phyloP scores from a whole-genome alignment of 2,113 vertebrate species.

The Arenaria interpres region DNA sequence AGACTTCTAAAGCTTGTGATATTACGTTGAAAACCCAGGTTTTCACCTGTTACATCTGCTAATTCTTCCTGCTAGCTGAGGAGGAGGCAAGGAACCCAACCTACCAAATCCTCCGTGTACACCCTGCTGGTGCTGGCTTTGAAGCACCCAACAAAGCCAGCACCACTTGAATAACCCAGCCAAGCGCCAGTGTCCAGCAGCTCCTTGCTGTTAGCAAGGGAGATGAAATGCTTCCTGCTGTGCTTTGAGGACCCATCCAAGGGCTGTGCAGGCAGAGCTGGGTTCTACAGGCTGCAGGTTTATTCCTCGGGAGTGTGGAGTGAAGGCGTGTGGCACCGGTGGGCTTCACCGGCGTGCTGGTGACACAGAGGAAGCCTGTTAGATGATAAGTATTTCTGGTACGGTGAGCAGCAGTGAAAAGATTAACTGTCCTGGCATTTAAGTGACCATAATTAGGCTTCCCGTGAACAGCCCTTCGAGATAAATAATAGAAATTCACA shows the following conservation, averaged over 20 bases:
- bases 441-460: conserved; percentile 75
- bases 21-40: background rate
- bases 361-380: background rate
- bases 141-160: background rate
- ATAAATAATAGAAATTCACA: conserved; percentile 75
- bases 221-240: accelerated
- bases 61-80: background rate
- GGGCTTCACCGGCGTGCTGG: background rate
- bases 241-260: accelerated
- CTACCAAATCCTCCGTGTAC: background rate
- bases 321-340: background rate
- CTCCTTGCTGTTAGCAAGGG: background rate
- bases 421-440: conserved; percentile 75
- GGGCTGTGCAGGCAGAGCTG: background rate
- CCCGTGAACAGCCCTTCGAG: conserved; percentile 59
- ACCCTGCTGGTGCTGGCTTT: background rate
- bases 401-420: conserved; percentile 56
- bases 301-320: background rate
- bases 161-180: background rate
- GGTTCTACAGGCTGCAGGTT: background rate
- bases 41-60: background rate
- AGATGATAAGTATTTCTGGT: conserved; percentile 50
- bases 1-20: background rate
- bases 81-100: background rate
- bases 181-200: background rate